These are phyloP conservation scores for Argyrosomus japonicus DNA, from an alignment of 2,113 vertebrate species.

Conservation along the genomic window DNA sequence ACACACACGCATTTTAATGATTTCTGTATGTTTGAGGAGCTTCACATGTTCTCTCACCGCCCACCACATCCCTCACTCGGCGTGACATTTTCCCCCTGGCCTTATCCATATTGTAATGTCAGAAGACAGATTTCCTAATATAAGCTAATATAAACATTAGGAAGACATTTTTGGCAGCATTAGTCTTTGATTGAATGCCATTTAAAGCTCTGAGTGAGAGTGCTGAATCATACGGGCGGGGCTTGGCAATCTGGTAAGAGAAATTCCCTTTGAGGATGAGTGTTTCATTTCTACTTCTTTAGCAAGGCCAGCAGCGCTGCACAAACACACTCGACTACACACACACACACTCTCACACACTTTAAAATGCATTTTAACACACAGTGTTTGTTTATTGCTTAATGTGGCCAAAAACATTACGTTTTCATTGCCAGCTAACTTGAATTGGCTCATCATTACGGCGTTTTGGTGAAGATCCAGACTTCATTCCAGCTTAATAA, in stretches of 20 bases:
- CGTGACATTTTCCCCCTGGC: constrained; percentile 42
- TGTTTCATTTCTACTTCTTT: constrained; percentile 55
- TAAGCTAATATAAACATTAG: constrained; percentile 69
- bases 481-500: constrained; percentile 48
- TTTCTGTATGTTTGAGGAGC: constrained; percentile 46
- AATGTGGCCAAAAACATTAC: constrained; percentile 49
- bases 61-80: constrained; percentile 18
- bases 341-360: too few species aligned
- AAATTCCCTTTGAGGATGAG: constrained; percentile 50
- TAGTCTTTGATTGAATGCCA: constrained; percentile 68
- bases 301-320: neutral
- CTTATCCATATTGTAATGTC: constrained; percentile 46
- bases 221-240: constrained; percentile 58
- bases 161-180: constrained; percentile 51
- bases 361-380: constrained; percentile 8
- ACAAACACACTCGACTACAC: neutral
- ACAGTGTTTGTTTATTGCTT: constrained; percentile 29
- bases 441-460: constrained; percentile 56
- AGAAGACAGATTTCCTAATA: constrained; percentile 60
- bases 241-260: constrained; percentile 58
- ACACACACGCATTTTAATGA: neutral
- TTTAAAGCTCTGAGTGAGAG: constrained; percentile 59
- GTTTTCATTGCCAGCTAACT: constrained; percentile 49
- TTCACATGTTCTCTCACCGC: constrained; percentile 7
- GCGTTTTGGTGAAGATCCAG: constrained; percentile 53